Evolutionary conservation across 1,140 invertebrate species (phyloP).

Genomic region (Cyclargus thomasi): DNA sequence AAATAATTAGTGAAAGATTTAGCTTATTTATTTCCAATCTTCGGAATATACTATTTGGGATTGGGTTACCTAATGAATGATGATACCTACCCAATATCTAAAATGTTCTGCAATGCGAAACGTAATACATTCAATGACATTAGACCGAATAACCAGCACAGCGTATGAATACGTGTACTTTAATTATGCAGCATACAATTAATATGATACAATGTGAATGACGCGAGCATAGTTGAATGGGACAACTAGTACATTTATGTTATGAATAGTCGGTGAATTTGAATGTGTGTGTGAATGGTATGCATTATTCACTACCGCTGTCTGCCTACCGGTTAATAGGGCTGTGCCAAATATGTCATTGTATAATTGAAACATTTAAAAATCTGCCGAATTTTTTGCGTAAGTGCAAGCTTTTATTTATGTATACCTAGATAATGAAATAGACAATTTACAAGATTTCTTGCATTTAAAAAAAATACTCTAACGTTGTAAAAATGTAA

Average conservation of each 20-base stretch:
- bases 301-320: slow-evolving; percentile 28
- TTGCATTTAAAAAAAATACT: too few relatives aligned
- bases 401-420: too few relatives aligned
- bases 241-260: slow-evolving; percentile 3
- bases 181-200: background rate
- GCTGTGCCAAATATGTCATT: slow-evolving; percentile 8
- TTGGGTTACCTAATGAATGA: too few relatives aligned
- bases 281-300: slow-evolving; percentile 28
- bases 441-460: too few relatives aligned
- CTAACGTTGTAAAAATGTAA: too few relatives aligned
- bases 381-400: too few relatives aligned
- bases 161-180: background rate
- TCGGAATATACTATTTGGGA: too few relatives aligned
- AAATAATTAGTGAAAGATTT: too few relatives aligned
- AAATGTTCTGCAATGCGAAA: background rate
- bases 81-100: too few relatives aligned
- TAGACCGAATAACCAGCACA: background rate
- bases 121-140: background rate
- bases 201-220: background rate
- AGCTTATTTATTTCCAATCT: too few relatives aligned
- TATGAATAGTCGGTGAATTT: background rate
- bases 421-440: too few relatives aligned
- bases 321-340: slow-evolving; percentile 23
- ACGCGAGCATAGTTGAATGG: background rate
- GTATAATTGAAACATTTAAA: too few relatives aligned